Conservation (phyloP, 2,113 vertebrate species). For the Brachypteracias leptosomus region DNA sequence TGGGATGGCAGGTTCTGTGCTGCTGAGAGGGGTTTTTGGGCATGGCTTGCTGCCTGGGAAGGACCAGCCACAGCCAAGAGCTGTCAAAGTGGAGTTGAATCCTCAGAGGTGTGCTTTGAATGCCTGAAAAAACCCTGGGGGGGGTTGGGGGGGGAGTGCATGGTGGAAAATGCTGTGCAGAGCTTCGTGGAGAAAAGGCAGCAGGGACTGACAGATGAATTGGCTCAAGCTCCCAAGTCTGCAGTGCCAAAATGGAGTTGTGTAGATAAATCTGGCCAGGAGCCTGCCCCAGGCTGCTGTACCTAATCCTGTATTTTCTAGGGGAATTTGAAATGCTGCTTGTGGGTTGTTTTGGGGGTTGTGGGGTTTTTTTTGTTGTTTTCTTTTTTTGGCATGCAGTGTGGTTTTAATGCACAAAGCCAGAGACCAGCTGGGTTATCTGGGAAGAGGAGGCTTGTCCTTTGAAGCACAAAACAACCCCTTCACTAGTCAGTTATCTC, state of each 20-base stretch:
- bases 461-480: conserved; percentile 47
- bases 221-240: background rate
- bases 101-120: background rate
- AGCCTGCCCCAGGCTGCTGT: background rate
- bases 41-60: background rate
- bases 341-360: too few species aligned
- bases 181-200: background rate
- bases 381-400: background rate
- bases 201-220: background rate
- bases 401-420: background rate
- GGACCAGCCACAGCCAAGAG: background rate
- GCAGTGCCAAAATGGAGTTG: conserved; percentile 23
- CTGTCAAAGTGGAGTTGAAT: background rate
- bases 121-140: background rate
- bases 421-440: background rate
- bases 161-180: background rate
- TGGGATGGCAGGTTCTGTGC: background rate
- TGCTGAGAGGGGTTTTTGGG: background rate
- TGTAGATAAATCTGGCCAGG: background rate
- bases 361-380: background rate
- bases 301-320: conserved; percentile 17
- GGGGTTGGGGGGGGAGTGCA: background rate
- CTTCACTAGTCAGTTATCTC: background rate
- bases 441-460: conserved; percentile 3
- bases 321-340: conserved; percentile 49